A percentile compares a stretch with the other conserved stretches of the same genome.
These are phyloP conservation scores for Habrosyne pyritoides DNA, from an alignment of 2,888 invertebrate species.

Conservation along the genomic window DNA sequence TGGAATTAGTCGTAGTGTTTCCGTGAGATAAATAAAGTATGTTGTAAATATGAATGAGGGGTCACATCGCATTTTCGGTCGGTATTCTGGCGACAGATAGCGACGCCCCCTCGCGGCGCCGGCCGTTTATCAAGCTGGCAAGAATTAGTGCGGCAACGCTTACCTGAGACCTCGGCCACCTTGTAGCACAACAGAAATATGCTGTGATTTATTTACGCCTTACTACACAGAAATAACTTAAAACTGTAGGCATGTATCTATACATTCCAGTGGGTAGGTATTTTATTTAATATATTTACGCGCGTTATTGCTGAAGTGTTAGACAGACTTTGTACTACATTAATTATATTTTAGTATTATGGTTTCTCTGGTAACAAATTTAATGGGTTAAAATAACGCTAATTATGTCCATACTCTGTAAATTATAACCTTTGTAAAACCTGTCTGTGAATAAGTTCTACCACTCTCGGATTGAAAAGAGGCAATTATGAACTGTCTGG, in stretches of 20 bases:
- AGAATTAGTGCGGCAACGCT: slow-evolving; percentile 29
- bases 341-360: too few relatives aligned
- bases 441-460: too few relatives aligned
- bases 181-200: slow-evolving; percentile 31
- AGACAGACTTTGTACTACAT: too few relatives aligned
- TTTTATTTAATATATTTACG: too few relatives aligned
- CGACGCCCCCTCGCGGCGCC: slow-evolving; percentile 14
- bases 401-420: too few relatives aligned
- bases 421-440: too few relatives aligned
- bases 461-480: neutral
- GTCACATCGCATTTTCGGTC: slow-evolving; percentile 9
- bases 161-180: slow-evolving; percentile 23
- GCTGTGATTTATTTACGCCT: slow-evolving; percentile 35
- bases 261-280: too few relatives aligned
- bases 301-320: too few relatives aligned
- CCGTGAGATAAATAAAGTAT: slow-evolving; percentile 17
- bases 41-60: slow-evolving; percentile 18
- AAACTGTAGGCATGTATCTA: neutral
- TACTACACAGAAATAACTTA: slow-evolving; percentile 12
- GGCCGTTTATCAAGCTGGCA: slow-evolving; percentile 34
- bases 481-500: neutral
- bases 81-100: slow-evolving; percentile 16
- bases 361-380: too few relatives aligned
- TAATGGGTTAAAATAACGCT: too few relatives aligned
- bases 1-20: slow-evolving; percentile 5